Conservation (phyloP, 1,140 invertebrate species). For the Adelges cooleyi region DNA sequence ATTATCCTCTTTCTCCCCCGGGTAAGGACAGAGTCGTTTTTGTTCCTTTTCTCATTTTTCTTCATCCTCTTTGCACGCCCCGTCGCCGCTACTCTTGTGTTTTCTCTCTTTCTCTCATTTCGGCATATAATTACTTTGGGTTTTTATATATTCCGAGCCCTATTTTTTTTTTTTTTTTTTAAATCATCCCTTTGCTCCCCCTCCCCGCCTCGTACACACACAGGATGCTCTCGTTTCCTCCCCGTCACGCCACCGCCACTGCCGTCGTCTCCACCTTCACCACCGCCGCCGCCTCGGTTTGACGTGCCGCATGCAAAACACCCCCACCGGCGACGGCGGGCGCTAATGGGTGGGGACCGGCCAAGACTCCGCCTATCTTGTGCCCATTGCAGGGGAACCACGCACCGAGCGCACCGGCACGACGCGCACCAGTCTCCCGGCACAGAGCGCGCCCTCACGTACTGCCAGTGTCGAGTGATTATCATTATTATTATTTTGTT, state of each 20-base stretch:
- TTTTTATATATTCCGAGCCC: not conserved
- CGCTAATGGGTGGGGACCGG: constrained; percentile 27
- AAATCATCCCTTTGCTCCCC: too few species aligned
- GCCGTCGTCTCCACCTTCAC: not conserved
- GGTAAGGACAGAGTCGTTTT: too few species aligned
- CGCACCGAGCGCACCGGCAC: constrained; percentile 16
- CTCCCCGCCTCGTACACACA: too few species aligned
- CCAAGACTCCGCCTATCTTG: not conserved
- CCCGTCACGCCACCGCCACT: not conserved
- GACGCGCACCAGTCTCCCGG: constrained; percentile 27
- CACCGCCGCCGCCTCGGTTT: not conserved
- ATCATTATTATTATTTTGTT: not conserved
- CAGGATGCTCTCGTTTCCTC: too few species aligned
- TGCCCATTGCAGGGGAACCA: constrained; percentile 23
- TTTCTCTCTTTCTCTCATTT: too few species aligned
- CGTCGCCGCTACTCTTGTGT: not conserved
- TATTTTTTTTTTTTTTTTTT: too few species aligned
- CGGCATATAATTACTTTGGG: not conserved
- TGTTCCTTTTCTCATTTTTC: not conserved
- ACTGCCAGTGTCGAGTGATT: constrained; percentile 12
- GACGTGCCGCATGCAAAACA: constrained; percentile 26
- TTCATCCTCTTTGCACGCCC: not conserved
- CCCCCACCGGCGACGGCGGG: not conserved
- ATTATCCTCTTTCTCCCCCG: too few species aligned
- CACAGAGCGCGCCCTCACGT: constrained; percentile 26